A percentile compares a stretch with the other conserved stretches of the same genome.
These are phyloP conservation scores for Telmatochromis brachygnathus DNA, from an alignment of 2,113 vertebrate genomes.

Conservation along the genomic window DNA sequence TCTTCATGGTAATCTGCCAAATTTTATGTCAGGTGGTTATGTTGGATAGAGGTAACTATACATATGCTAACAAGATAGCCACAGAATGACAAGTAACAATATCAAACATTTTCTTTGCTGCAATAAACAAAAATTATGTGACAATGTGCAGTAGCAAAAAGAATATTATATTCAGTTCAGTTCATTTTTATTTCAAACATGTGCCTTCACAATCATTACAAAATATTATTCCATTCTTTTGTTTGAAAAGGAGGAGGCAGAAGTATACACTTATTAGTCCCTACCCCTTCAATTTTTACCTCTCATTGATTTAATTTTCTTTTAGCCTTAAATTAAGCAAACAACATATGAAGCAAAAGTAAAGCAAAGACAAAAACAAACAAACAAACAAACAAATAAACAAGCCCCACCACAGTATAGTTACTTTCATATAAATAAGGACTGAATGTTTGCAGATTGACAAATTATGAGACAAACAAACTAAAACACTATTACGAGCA, in stretches of 20 bases:
- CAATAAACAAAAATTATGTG: background rate
- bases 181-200: background rate
- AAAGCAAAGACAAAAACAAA: background rate
- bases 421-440: background rate
- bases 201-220: background rate
- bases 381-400: background rate
- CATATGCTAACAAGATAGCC: background rate
- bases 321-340: background rate
- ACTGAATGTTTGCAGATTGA: rapidly evolving
- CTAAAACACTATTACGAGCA: background rate
- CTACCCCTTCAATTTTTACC: background rate
- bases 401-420: background rate
- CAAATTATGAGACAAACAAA: background rate
- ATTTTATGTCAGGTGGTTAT: background rate
- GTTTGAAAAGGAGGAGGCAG: rapidly evolving
- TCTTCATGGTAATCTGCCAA: conserved; percentile 67
- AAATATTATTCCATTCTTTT: background rate
- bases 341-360: background rate
- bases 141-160: background rate
- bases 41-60: background rate
- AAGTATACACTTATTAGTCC: background rate
- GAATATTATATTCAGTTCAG: background rate
- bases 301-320: background rate
- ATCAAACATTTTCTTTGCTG: background rate
- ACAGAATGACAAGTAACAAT: background rate